These are phyloP conservation scores for Monochamus alternatus DNA, from an alignment of 2,888 invertebrate genomes.

Conservation along the genomic window DNA sequence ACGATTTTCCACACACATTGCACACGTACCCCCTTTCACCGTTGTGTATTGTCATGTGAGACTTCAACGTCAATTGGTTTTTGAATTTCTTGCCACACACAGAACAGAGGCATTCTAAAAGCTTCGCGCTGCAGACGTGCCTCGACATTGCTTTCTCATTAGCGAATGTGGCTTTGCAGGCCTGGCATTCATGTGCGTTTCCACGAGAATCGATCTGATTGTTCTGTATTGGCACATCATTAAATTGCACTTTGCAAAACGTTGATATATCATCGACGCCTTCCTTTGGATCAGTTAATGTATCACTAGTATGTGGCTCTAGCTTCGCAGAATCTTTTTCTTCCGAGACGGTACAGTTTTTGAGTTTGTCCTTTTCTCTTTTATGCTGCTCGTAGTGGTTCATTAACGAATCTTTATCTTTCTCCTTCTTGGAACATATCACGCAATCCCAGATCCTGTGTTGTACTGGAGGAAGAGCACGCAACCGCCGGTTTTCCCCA, in stretches of 20 bases:
- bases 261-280: no score
- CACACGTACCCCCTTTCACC: conserved; percentile 59
- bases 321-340: no score
- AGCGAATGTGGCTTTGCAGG: neutral
- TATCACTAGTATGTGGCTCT: no score
- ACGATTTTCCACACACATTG: conserved; percentile 58
- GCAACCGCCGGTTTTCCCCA: neutral
- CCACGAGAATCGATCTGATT: neutral
- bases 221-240: neutral
- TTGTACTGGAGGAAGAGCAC: neutral
- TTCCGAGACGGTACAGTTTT: neutral
- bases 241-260: no score
- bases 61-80: neutral
- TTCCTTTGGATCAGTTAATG: no score
- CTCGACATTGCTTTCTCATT: neutral
- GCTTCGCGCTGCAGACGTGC: neutral
- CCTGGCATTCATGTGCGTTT: neutral
- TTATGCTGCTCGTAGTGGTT: conserved; percentile 47
- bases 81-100: conserved; percentile 12
- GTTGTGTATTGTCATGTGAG: conserved; percentile 50
- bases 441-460: conserved; percentile 18
- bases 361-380: conserved; percentile 25
- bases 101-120: neutral
- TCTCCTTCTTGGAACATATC: conserved; percentile 44
- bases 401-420: conserved; percentile 43